A percentile compares a stretch with the other conserved stretches of the same genome.
These are phyloP conservation scores for Desmophyllum pertusum DNA, from an alignment of 92 coral and sea anemone genomes.

Conservation along the genomic window DNA sequence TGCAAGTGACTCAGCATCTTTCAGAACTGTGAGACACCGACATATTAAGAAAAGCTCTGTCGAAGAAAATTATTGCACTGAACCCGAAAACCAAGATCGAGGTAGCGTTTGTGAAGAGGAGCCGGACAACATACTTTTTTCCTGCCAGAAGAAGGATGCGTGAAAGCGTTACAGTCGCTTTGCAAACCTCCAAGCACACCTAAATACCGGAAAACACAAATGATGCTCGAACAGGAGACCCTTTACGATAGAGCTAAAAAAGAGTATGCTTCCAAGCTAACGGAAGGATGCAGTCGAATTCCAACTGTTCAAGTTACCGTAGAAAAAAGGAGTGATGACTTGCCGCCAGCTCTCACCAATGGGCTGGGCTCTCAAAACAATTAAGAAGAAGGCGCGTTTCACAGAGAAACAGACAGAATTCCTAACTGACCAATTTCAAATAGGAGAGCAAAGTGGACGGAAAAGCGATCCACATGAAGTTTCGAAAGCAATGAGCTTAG, in stretches of 20 bases:
- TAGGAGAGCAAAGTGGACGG: slow-evolving; percentile 41
- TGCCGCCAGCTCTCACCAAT: slow-evolving; percentile 14
- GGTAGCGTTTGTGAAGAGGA: background rate
- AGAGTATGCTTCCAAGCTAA: slow-evolving; percentile 27
- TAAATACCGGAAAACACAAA: slow-evolving; percentile 44
- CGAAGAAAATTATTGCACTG: slow-evolving; percentile 25
- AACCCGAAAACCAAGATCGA: background rate
- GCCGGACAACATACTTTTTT: slow-evolving; percentile 28
- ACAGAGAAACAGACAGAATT: slow-evolving; percentile 43
- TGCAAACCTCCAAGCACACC: slow-evolving; percentile 27
- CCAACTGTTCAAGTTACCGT: slow-evolving; percentile 1
- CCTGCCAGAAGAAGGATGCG: slow-evolving; percentile 35
- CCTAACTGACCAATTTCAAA: slow-evolving; percentile 46
- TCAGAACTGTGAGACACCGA: slow-evolving; percentile 32
- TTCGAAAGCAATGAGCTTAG: slow-evolving; percentile 43
- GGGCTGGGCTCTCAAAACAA: slow-evolving; percentile 38
- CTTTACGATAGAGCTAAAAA: slow-evolving; percentile 32
- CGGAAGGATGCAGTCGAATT: slow-evolving; percentile 23
- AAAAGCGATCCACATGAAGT: slow-evolving; percentile 48
- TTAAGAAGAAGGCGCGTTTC: slow-evolving; percentile 32
- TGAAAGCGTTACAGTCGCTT: slow-evolving; percentile 23
- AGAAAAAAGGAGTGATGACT: background rate
- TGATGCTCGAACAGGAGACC: slow-evolving; percentile 22
- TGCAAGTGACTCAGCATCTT: slow-evolving; percentile 38
- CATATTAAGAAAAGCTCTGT: slow-evolving; percentile 46